Evolutionary conservation across 2,888 invertebrate genomes (phyloP).

Genomic region (Ichneumon xanthorius): DNA sequence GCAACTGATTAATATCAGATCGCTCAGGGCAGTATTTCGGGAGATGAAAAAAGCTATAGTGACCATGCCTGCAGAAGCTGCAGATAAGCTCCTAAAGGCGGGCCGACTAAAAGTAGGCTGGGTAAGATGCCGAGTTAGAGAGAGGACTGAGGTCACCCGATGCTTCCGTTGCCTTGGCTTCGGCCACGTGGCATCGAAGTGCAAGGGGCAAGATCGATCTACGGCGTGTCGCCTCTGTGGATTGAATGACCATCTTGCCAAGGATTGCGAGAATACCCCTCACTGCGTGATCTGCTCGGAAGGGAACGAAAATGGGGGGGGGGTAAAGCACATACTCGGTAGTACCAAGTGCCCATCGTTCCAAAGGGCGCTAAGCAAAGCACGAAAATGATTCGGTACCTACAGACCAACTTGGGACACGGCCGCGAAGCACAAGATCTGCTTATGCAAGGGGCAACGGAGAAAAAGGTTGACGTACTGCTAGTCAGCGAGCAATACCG

Average conservation of each 20-base stretch:
- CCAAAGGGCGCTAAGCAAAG: conserved; percentile 38
- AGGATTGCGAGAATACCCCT: conserved; percentile 45
- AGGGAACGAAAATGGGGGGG: not conserved
- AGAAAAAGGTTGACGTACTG: conserved; percentile 37
- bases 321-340: conserved; percentile 35
- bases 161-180: conserved; percentile 46
- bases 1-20: conserved; percentile 19
- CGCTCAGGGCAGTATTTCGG: conserved; percentile 18
- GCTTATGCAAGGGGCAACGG: conserved; percentile 41
- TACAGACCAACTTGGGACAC: conserved; percentile 65
- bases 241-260: conserved; percentile 52
- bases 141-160: conserved; percentile 47
- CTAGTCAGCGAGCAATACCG: conserved; percentile 40
- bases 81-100: conserved; percentile 17
- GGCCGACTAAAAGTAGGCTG: conserved; percentile 53
- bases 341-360: conserved; percentile 30
- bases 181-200: conserved; percentile 39
- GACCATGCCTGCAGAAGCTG: conserved; percentile 15
- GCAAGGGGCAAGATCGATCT: conserved; percentile 56
- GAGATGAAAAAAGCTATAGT: conserved; percentile 24
- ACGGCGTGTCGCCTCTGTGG: conserved; percentile 64
- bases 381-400: conserved; percentile 42
- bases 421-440: conserved; percentile 61
- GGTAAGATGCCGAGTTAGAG: conserved; percentile 65
- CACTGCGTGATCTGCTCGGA: conserved; percentile 63